These are phyloP conservation scores for Autographa gamma DNA, from an alignment of 2,888 invertebrate genomes.

Conservation along the genomic window DNA sequence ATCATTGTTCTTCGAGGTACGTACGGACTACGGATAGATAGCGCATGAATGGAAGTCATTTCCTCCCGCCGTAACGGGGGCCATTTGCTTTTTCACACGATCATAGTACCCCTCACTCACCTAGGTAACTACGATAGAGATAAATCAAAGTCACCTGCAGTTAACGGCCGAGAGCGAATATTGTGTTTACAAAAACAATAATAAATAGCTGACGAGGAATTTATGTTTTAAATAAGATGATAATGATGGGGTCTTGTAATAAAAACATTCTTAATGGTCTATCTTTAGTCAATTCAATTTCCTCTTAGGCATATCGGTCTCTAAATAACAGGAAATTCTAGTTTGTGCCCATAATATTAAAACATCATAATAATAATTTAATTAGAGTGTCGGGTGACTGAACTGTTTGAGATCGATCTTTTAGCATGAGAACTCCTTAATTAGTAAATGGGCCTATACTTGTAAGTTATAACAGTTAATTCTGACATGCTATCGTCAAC, in stretches of 20 bases:
- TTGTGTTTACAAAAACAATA: constrained; percentile 5
- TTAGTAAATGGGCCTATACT: not conserved
- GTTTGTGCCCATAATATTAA: not conserved
- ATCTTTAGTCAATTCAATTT: not conserved
- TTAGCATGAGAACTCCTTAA: not conserved
- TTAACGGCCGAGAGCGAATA: constrained; percentile 28
- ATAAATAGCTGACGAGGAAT: not conserved
- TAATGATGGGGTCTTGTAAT: not conserved
- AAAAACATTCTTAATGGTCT: not conserved
- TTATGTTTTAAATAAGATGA: not conserved
- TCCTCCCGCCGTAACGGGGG: constrained; percentile 62
- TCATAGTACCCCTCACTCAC: constrained; percentile 55
- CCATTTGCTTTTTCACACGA: constrained; percentile 67
- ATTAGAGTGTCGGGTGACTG: not conserved
- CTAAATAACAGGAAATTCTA: not conserved
- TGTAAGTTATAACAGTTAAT: constrained; percentile 4
- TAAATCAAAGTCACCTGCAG: constrained; percentile 64
- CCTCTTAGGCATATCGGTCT: not conserved
- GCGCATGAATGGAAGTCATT: constrained; percentile 67
- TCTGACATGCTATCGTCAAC: not conserved
- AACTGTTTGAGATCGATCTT: not conserved
- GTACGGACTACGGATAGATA: constrained; percentile 57
- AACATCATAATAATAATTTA: not conserved
- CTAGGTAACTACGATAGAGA: constrained; percentile 67
- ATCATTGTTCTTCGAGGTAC: constrained; percentile 66